Conservation (phyloP, 2,797 vertebrate genomes). For the Xerus rutilus region DNA sequence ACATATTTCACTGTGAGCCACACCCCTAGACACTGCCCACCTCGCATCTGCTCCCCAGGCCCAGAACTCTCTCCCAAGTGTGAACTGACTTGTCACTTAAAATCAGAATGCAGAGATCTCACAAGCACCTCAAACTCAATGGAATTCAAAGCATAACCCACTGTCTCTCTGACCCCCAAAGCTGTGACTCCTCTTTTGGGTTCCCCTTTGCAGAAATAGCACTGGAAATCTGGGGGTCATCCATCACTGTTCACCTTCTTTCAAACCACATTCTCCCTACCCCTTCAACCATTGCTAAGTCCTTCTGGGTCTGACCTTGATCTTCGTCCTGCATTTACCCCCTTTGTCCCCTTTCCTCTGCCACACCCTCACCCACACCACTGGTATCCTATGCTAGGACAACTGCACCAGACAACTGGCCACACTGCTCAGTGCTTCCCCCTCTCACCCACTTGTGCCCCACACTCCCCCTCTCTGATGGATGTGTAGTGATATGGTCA, state of each 20-base stretch:
- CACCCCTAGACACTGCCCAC: neutral
- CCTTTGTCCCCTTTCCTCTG: neutral
- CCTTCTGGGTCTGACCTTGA: neutral
- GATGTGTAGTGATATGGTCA: neutral
- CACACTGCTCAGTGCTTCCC: too few relatives aligned
- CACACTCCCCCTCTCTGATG: neutral
- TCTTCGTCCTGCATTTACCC: neutral
- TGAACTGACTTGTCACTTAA: neutral
- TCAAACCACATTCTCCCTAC: neutral
- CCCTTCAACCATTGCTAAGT: neutral
- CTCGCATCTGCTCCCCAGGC: neutral
- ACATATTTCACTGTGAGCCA: neutral
- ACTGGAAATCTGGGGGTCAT: neutral
- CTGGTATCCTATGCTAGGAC: neutral
- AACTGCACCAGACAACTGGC: too few relatives aligned
- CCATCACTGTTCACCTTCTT: neutral
- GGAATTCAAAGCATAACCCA: neutral
- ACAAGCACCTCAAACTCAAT: neutral
- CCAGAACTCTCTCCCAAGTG: neutral
- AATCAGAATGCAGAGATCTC: neutral
- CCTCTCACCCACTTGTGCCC: rapidly evolving
- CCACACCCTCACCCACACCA: too few relatives aligned
- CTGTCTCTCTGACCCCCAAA: too few relatives aligned
- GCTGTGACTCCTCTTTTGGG: neutral
- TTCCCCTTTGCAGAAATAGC: neutral